Evolutionary conservation across 2,113 vertebrate genomes (phyloP), one percentile per base, ranked within the genome.

Genomic region (Helogale parvula): DNA sequence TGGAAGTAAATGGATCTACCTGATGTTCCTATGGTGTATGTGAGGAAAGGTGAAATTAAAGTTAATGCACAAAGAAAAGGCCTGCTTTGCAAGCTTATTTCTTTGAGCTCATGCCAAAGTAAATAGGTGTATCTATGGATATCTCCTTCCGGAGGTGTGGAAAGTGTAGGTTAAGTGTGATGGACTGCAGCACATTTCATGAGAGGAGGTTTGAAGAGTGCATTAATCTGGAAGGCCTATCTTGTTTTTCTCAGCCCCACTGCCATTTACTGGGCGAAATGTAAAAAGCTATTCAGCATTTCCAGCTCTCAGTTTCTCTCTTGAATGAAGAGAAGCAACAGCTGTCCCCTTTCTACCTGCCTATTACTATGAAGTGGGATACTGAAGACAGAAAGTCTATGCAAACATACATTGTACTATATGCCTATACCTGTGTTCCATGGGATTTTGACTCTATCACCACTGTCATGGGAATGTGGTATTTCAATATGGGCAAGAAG

Each of bases 121-220:
- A 96, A 98, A 93, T 85, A 97, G 96, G 97, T 97, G 14, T 95
- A 95, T 98, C 95, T 94, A 77, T 96, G 92, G 90, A 71, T 96
- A 93, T 96, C 96, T 97, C 57, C 60, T 92, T 84, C 85, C 94
- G 96, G 95, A 98, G 81, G 95, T 97, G 96, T 90, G 71, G 97
- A 97, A 97, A 97, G 88, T 94, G 60, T 90, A 97, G 95, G 97
- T 93, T 97, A 97, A 96, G 80, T 95, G 92, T 96, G 94, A 97
- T 93, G 86, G 81, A 92, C 38, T 65, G n/a, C 84, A 96, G 95
- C 16, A 17, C n/a, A 82, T 87, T 92, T 87, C 81, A 83, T 10
- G 77, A 96, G 69, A 93, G 94, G 88, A 97, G 76, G 66, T 88
- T 82, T 94, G 94, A 95, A 90, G 47, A 41, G 21, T 83, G 35